Evolutionary conservation across 2,113 vertebrate genomes (phyloP).

Genomic region (Muntiacus reevesi): DNA sequence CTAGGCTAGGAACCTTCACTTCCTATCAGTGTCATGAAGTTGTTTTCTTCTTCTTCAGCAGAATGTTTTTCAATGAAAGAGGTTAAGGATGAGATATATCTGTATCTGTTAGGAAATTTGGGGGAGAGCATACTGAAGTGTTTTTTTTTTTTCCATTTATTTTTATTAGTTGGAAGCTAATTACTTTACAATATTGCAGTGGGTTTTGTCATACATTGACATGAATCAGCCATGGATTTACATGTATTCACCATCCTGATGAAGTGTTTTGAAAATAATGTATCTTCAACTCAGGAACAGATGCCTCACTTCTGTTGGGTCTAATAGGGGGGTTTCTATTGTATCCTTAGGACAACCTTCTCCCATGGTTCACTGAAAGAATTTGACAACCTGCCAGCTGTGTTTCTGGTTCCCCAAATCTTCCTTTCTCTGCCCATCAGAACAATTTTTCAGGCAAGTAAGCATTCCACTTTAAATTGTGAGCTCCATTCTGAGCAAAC

Average conservation of each 20-base stretch:
- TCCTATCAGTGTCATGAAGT: background rate
- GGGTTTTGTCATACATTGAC: no score
- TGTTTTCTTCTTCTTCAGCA: background rate
- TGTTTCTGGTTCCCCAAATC: background rate
- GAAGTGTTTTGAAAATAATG: background rate
- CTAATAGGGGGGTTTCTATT: background rate
- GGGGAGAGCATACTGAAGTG: background rate
- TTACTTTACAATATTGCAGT: no score
- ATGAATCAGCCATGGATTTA: no score
- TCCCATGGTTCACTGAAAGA: background rate
- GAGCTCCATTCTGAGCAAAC: background rate
- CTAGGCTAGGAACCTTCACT: background rate
- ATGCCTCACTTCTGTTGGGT: background rate
- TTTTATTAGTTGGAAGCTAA: no score
- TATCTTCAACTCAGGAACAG: background rate
- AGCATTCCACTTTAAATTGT: background rate
- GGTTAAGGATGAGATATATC: background rate
- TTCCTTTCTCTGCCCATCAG: background rate
- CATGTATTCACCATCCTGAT: background rate
- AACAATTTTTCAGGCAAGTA: background rate
- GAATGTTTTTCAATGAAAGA: background rate
- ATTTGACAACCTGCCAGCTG: background rate
- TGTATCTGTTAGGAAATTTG: background rate
- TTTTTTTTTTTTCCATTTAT: background rate
- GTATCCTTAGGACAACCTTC: background rate